These are phyloP conservation scores for Tokudaia tokunoshimensis DNA, from an alignment of 2,797 vertebrate genomes.

Conservation along the genomic window DNA sequence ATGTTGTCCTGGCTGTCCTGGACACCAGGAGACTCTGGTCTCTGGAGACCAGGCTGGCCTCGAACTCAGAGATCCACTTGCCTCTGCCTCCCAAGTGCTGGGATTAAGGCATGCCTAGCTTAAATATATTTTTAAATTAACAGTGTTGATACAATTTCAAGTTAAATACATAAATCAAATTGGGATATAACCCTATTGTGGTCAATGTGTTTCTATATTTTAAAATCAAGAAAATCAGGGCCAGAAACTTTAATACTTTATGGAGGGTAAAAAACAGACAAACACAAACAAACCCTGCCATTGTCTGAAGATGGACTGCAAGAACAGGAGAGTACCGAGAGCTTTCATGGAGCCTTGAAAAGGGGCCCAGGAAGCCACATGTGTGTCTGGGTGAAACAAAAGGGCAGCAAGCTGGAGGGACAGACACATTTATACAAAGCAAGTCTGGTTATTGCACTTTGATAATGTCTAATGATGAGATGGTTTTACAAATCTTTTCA, in stretches of 20 bases:
- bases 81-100: neutral
- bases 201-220: neutral
- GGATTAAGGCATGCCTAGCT: neutral
- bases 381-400: neutral
- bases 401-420: constrained; percentile 3
- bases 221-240: constrained; percentile 7
- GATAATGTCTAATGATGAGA: constrained; percentile 1
- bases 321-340: neutral
- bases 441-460: neutral
- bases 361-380: neutral
- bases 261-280: neutral
- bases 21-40: neutral
- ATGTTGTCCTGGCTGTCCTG: neutral
- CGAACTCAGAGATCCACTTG: neutral
- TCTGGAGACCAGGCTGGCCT: neutral
- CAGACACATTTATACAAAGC: neutral
- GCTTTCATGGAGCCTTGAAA: neutral
- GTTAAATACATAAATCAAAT: neutral
- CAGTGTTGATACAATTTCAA: neutral
- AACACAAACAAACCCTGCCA: neutral
- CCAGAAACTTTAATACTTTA: constrained; percentile 47
- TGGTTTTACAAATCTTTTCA: neutral
- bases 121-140: constrained; percentile 15
- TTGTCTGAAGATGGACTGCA: constrained; percentile 3
- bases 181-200: neutral